These are phyloP conservation scores for Zootoca vivipara DNA, from an alignment of 2,113 vertebrate species.

Conservation along the genomic window DNA sequence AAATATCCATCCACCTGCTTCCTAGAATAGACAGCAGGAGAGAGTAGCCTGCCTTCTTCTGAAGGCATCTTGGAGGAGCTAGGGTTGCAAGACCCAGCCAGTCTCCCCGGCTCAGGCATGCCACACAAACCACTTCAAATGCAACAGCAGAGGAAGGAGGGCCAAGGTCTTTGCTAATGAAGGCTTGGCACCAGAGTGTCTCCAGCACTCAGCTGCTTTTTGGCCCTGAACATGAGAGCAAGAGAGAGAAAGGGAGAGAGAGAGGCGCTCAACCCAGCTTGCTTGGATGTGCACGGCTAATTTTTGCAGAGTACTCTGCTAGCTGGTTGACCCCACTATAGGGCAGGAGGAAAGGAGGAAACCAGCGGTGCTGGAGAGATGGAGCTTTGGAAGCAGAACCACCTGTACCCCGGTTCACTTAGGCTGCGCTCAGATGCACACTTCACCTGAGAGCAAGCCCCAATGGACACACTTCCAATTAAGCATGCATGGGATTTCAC, in stretches of 20 bases:
- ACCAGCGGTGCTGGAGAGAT: constrained; percentile 30
- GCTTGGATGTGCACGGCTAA: constrained; percentile 30
- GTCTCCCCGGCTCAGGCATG: constrained; percentile 56
- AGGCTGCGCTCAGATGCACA: neutral
- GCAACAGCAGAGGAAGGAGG: constrained; percentile 51
- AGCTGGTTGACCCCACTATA: neutral
- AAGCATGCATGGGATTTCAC: neutral
- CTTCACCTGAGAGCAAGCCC: neutral
- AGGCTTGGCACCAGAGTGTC: constrained; percentile 50
- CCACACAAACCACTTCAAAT: constrained; percentile 67
- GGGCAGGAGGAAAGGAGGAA: neutral
- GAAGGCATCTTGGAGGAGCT: neutral
- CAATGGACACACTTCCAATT: neutral
- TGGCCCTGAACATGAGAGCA: neutral
- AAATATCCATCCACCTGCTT: neutral
- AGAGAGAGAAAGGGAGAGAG: constrained; percentile 16
- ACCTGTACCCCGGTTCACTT: neutral
- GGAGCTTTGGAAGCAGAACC: neutral
- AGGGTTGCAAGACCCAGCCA: neutral
- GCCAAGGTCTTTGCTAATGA: constrained; percentile 64
- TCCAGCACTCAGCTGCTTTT: constrained; percentile 46
- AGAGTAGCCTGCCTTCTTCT: neutral
- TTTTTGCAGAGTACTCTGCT: neutral
- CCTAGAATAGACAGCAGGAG: neutral
- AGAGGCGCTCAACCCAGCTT: neutral